A percentile compares a stretch with the other conserved stretches of the same genome.
These are phyloP conservation scores for Zootoca vivipara DNA, from an alignment of 2,113 vertebrate genomes.

Conservation along the genomic window DNA sequence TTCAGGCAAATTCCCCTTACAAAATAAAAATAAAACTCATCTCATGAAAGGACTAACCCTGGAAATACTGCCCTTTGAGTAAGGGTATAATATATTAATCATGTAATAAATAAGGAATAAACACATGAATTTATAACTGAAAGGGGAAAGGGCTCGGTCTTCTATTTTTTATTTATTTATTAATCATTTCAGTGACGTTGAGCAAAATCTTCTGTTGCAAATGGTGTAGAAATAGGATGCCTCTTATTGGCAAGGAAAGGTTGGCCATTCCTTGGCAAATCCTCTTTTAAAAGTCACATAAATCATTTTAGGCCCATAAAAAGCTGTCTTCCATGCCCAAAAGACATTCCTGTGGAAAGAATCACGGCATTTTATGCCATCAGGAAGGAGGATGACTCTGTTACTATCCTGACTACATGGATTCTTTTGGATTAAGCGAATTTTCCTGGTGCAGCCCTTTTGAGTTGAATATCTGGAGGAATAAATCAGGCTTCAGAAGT, in stretches of 20 bases:
- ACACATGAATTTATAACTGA: not conserved
- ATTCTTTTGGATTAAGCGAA: not conserved
- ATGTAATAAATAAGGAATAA: too few relatives aligned
- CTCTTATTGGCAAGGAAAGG: not conserved
- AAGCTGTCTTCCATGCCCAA: not conserved
- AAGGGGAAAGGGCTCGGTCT: not conserved
- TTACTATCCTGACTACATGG: not conserved
- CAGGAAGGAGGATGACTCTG: not conserved
- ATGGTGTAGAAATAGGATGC: not conserved
- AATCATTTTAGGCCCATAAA: not conserved
- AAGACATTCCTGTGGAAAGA: not conserved
- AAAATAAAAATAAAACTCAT: not conserved
- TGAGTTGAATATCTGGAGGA: not conserved
- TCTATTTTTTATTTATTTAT: not conserved
- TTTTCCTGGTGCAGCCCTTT: not conserved
- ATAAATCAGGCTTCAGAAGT: not conserved
- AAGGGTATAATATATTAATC: not conserved
- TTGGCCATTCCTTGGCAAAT: not conserved
- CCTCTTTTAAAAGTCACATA: not conserved
- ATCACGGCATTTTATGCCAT: not conserved
- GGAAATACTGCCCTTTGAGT: too few relatives aligned
- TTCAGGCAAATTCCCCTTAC: constrained; percentile 29
- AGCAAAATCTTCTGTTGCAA: not conserved
- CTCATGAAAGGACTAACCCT: too few relatives aligned
- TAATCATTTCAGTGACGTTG: not conserved